A percentile compares a stretch with the other conserved stretches of the same genome.
Evolutionary conservation across 1,140 invertebrate species (phyloP).

Genomic region (Diplogasteroides magnus): DNA sequence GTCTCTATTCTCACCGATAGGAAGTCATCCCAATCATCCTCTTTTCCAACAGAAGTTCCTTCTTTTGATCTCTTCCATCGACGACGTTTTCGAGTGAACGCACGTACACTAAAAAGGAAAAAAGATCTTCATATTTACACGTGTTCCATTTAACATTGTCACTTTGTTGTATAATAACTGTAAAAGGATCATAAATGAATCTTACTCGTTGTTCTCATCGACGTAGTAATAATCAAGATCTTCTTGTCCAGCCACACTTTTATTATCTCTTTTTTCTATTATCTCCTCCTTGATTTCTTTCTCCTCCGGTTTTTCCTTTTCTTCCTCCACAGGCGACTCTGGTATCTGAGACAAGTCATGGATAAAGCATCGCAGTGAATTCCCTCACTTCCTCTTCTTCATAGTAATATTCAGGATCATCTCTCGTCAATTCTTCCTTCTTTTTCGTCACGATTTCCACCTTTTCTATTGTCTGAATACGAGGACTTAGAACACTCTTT

Average conservation of each 20-base stretch:
- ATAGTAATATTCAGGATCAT: slow-evolving; percentile 33
- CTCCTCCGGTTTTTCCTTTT: slow-evolving; percentile 9
- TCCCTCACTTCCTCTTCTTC: slow-evolving; percentile 16
- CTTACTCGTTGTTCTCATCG: background rate
- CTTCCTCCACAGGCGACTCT: slow-evolving; percentile 3
- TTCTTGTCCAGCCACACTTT: background rate
- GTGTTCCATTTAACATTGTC: background rate
- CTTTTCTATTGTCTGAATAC: no score
- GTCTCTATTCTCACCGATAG: no score
- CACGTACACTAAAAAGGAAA: no score
- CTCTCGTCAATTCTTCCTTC: slow-evolving; percentile 13
- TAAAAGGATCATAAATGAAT: background rate
- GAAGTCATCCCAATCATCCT: no score
- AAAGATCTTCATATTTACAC: no score
- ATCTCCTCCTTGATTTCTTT: slow-evolving; percentile 7
- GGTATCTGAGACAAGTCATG: slow-evolving; percentile 2
- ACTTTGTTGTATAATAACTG: no score
- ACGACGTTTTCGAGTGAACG: no score
- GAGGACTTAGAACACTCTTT: no score
- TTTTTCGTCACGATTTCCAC: slow-evolving; percentile 5
- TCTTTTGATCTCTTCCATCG: no score
- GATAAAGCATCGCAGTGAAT: slow-evolving; percentile 8
- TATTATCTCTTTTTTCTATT: background rate
- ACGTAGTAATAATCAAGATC: slow-evolving; percentile 3
- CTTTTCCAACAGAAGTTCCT: no score